phyloP scores from a whole-genome alignment of 1,140 invertebrate species.

The Magallana ariakensis region DNA sequence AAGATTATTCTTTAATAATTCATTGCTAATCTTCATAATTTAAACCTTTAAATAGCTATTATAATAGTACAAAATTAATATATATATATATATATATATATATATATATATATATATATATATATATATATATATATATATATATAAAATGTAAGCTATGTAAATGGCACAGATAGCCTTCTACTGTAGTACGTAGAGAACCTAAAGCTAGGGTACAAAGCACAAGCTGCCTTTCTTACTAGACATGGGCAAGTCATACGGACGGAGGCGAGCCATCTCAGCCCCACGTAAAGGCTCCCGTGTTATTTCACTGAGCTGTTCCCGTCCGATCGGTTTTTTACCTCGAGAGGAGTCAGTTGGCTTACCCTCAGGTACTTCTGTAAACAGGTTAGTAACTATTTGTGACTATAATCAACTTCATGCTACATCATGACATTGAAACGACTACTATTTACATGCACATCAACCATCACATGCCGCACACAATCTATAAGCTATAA shows the following conservation, averaged over 20 bases:
- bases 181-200: not conserved
- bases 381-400: not conserved
- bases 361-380: constrained; percentile 16
- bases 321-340: not conserved
- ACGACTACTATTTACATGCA: not conserved
- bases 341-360: constrained; percentile 8
- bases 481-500: not conserved
- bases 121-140: no score
- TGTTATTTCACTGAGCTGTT: not conserved
- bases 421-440: no score
- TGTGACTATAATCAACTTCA: no score
- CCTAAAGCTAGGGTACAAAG: constrained; percentile 3
- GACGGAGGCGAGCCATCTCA: constrained; percentile 4
- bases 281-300: constrained; percentile 1
- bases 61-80: no score
- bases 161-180: no score
- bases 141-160: no score
- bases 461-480: not conserved
- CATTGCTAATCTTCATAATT: no score
- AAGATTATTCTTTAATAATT: no score
- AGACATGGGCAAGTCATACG: constrained; percentile 10
- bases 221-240: constrained; percentile 18
- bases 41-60: no score
- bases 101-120: no score
- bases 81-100: no score